Conservation (phyloP, 2,113 vertebrate genomes). For the Scalopus aquaticus region DNA sequence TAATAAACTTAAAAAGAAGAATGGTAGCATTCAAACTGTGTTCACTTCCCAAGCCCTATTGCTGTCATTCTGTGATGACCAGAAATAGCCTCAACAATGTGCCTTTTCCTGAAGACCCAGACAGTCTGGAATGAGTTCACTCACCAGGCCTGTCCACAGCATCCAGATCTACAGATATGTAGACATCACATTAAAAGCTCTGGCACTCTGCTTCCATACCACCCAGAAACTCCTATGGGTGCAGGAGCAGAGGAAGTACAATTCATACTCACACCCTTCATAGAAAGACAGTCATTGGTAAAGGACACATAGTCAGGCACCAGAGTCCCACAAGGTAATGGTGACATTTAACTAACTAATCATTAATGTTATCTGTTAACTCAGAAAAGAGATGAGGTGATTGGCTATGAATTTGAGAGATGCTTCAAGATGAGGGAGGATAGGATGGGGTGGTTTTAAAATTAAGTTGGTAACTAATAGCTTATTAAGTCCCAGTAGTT, state of each 20-base stretch:
- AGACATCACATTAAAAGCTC: background rate
- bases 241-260: background rate
- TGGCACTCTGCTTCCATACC: background rate
- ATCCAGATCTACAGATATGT: background rate
- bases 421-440: background rate
- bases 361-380: background rate
- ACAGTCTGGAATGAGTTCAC: background rate
- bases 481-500: background rate
- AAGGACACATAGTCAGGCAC: background rate
- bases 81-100: background rate
- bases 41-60: background rate
- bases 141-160: background rate
- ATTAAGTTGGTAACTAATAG: background rate
- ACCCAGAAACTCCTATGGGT: background rate
- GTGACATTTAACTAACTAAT: background rate
- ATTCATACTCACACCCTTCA: background rate
- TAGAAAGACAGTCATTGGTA: background rate
- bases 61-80: too few species aligned
- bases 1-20: background rate
- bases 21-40: background rate
- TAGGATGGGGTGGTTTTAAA: background rate
- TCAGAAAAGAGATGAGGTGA: background rate
- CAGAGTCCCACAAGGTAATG: background rate
- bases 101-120: background rate
- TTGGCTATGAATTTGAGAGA: slow-evolving; percentile 5